A percentile compares a stretch with the other conserved stretches of the same genome.
Conservation (phyloP, 2,888 invertebrate genomes). For the Oligia fasciuncula region DNA sequence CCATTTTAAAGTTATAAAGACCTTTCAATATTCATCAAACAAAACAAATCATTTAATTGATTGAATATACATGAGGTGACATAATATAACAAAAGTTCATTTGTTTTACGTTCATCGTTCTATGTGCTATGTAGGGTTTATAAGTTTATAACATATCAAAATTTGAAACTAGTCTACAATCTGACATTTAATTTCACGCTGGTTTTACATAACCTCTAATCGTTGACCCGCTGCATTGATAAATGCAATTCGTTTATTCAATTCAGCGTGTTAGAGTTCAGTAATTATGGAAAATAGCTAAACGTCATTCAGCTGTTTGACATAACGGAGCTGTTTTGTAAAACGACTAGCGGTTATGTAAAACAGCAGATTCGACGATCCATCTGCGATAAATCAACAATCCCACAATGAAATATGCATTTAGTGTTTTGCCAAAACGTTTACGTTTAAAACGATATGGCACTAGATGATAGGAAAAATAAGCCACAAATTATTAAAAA, state of each 20-base stretch:
- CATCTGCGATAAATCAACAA: neutral
- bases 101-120: neutral
- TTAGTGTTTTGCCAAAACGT: neutral
- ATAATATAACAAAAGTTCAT: neutral
- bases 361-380: neutral
- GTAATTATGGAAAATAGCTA: neutral
- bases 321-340: neutral
- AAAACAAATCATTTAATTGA: neutral
- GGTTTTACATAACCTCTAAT: neutral
- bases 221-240: neutral
- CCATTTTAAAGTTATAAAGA: neutral
- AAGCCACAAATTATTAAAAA: neutral
- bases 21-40: neutral
- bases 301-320: neutral
- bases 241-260: neutral
- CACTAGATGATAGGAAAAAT: constrained; percentile 31
- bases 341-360: neutral
- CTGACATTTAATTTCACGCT: neutral
- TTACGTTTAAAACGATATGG: constrained; percentile 35
- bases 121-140: neutral
- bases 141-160: neutral
- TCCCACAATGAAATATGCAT: neutral
- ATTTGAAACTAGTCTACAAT: neutral
- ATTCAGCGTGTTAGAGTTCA: neutral
- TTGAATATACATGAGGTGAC: neutral